Conservation (phyloP, 1,140 invertebrate genomes). For the Drosophila prosaltans region DNA sequence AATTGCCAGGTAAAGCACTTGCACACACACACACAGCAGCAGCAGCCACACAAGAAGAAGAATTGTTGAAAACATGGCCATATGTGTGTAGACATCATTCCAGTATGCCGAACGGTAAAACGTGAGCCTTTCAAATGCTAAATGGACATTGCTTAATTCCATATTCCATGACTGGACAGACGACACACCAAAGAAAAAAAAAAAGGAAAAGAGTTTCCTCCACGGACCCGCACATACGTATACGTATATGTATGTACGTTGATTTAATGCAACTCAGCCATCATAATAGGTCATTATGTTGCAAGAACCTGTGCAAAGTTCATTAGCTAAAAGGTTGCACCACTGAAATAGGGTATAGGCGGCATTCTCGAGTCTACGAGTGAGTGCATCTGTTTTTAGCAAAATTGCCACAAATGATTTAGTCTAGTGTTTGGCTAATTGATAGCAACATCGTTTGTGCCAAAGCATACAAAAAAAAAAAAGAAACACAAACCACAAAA, state of each 20-base stretch:
- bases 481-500: neutral
- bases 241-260: neutral
- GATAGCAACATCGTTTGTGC: slow-evolving; percentile 55
- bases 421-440: slow-evolving; percentile 53
- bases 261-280: slow-evolving; percentile 66
- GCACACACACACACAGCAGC: slow-evolving; percentile 28
- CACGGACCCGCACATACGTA: neutral
- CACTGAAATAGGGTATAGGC: neutral
- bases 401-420: slow-evolving; percentile 56
- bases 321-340: slow-evolving; percentile 71
- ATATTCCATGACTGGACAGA: slow-evolving; percentile 55
- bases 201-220: neutral
- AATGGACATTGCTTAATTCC: slow-evolving; percentile 79
- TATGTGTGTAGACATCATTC: slow-evolving; percentile 8
- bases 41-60: slow-evolving; percentile 14
- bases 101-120: slow-evolving; percentile 31
- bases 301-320: slow-evolving; percentile 50
- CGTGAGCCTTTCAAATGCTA: slow-evolving; percentile 74
- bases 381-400: neutral
- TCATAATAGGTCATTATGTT: slow-evolving; percentile 78
- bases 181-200: neutral
- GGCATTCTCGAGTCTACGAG: neutral
- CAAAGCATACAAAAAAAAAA: slow-evolving; percentile 27
- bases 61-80: slow-evolving; percentile 56
- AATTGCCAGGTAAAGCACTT: slow-evolving; percentile 46